These are phyloP conservation scores for Columba guinea DNA, from an alignment of 2,797 vertebrate genomes.

Conservation along the genomic window DNA sequence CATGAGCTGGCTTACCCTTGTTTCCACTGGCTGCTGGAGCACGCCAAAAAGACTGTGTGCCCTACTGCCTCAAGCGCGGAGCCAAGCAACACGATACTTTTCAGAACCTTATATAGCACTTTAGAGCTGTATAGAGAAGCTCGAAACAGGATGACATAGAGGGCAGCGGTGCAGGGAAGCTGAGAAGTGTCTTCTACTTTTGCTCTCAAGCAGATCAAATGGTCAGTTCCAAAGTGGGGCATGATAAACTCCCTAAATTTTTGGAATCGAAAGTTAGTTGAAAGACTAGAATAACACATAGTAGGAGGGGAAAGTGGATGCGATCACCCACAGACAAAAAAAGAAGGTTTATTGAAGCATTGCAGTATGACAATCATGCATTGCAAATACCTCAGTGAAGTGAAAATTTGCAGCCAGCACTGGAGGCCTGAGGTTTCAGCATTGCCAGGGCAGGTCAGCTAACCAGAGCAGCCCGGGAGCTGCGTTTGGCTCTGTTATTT, in stretches of 20 bases:
- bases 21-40: conserved; percentile 51
- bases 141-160: conserved; percentile 19
- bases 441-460: not conserved
- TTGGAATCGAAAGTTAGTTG: conserved; percentile 25
- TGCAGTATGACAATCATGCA: conserved; percentile 4
- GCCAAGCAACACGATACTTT: conserved; percentile 26
- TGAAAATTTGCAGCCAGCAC: not conserved
- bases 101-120: conserved; percentile 56
- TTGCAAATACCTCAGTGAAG: conserved; percentile 9
- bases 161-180: not conserved
- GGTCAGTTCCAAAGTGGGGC: conserved; percentile 17
- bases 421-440: not conserved
- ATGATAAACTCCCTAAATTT: not conserved
- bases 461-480: not conserved
- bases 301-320: conserved; percentile 34
- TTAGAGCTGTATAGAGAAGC: not conserved
- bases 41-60: conserved; percentile 10
- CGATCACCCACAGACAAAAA: conserved; percentile 13
- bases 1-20: conserved; percentile 44
- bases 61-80: conserved; percentile 32
- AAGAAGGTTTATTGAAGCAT: conserved; percentile 27
- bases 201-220: conserved; percentile 12
- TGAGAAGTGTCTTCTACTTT: conserved; percentile 30
- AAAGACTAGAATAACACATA: conserved; percentile 33
- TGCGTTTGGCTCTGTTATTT: not conserved